Evolutionary conservation across 2,797 vertebrate genomes (phyloP), one percentile per base, ranked within the genome.

Genomic region (Helostoma temminkii): DNA sequence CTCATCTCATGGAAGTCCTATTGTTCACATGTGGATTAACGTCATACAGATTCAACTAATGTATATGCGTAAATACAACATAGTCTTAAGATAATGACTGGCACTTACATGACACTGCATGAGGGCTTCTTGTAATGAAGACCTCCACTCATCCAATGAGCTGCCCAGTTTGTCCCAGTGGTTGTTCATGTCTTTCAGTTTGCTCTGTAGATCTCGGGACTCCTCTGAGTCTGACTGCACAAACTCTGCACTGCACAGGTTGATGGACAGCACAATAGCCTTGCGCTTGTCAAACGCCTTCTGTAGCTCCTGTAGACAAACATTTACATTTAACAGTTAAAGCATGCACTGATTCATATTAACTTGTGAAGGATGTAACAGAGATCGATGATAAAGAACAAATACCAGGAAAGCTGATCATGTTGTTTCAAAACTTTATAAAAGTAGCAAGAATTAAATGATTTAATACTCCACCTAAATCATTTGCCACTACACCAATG

Each of bases 1-100:
- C 98, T 98, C 94, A 96, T 94, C 92, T 99, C 98, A 57, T 99
- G 97, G 85, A 99, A 99, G 82, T 98, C 97, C 98, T 99, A 47
- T 14, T 59, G 66, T 24, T 49, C 26, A 73, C 36, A 80, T 11
- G 7, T 9, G 39, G 1, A 57, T 56, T 6, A 58, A 8, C 8
- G 22, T 34, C 21, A 4, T 26, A 45, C n/a, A 45, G 14, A 61
- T 18, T 47, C 1, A 83, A 3, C n/a, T 52, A 16, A 5, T n/a
- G 36, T 28, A 24, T 15, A 34, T 37, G n/a, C 25, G 4, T 14
- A n/a, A n/a, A n/a, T n/a, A n/a, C n/a, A n/a, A n/a, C n/a, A n/a
- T n/a, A n/a, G 62, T 70, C 6, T 54, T 36, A 4, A 1, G 5
- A 18, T 16, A 16, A 48, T 8, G 5, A 21, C 3, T 2, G 52